phyloP scores from a whole-genome alignment of 2,888 invertebrate species.

The Mactromeris polynyma region DNA sequence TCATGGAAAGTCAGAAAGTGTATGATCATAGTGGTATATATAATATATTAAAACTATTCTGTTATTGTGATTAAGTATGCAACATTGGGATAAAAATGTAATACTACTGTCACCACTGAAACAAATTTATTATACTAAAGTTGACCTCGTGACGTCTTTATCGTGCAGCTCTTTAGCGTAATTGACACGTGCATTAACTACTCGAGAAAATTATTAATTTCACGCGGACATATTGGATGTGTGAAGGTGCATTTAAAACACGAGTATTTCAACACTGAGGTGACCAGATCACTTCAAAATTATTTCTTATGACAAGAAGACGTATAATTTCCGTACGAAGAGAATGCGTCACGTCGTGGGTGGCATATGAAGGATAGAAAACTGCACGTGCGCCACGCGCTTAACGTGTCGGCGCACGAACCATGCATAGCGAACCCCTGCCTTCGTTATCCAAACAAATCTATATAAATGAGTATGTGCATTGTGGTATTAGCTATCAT shows the following conservation, averaged over 20 bases:
- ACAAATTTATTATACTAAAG: not conserved
- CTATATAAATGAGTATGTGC: not conserved
- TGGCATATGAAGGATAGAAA: not conserved
- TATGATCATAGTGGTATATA: not conserved
- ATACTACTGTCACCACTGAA: not conserved
- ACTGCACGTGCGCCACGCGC: constrained; percentile 21
- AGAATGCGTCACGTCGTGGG: constrained; percentile 25
- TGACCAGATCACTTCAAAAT: not conserved
- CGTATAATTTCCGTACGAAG: constrained; percentile 21
- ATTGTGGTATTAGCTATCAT: not conserved
- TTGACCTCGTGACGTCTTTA: not conserved
- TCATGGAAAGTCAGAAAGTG: not conserved
- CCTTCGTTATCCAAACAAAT: not conserved
- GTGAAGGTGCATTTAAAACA: not conserved
- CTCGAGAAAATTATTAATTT: not conserved
- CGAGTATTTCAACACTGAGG: constrained; percentile 2
- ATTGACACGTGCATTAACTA: constrained; percentile 3
- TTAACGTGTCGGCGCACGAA: not conserved
- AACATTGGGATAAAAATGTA: not conserved
- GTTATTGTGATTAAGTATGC: not conserved
- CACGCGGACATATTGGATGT: not conserved
- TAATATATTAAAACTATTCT: not conserved
- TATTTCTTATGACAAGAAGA: constrained; percentile 23
- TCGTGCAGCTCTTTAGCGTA: not conserved
- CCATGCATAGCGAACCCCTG: not conserved